Evolutionary conservation across 2,888 invertebrate species (phyloP).

Genomic region (Sycophila texana): DNA sequence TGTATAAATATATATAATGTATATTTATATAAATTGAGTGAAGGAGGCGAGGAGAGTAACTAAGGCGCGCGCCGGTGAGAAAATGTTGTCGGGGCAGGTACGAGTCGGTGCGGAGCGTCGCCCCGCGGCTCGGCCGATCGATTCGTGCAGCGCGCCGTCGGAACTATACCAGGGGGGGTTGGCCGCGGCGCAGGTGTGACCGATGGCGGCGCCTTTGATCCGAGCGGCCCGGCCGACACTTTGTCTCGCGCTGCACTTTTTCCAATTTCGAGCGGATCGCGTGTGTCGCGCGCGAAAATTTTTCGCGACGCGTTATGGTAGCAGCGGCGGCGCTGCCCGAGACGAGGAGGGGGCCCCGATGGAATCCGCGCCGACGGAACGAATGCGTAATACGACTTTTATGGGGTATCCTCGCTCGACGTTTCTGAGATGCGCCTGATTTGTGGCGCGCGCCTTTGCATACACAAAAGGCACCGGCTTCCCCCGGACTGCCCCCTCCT

Average conservation of each 20-base stretch:
- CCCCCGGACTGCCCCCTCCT: no score
- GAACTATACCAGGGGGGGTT: slow-evolving; percentile 51
- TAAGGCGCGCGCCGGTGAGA: not conserved
- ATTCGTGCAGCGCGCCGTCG: not conserved
- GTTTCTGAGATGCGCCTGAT: slow-evolving; percentile 71
- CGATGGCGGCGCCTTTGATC: slow-evolving; percentile 75
- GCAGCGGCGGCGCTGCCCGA: not conserved
- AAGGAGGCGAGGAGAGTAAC: no score
- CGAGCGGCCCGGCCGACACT: no score
- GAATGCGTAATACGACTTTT: slow-evolving; percentile 75
- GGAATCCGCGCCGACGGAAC: slow-evolving; percentile 71
- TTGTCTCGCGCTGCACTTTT: slow-evolving; percentile 66
- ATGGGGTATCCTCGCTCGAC: slow-evolving; percentile 68
- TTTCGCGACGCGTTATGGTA: not conserved
- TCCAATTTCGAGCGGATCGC: slow-evolving; percentile 25
- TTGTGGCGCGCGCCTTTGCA: slow-evolving; percentile 67
- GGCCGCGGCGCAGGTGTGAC: slow-evolving; percentile 73
- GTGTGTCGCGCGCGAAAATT: not conserved
- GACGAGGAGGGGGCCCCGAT: not conserved
- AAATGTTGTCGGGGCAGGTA: not conserved
- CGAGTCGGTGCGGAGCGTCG: slow-evolving; percentile 9
- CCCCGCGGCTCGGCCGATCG: not conserved
- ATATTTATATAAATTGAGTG: no score
- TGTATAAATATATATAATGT: no score
- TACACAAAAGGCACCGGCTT: slow-evolving; percentile 57